Evolutionary conservation across 2,797 vertebrate genomes (phyloP).

Genomic region (Chloroceryle amazona): DNA sequence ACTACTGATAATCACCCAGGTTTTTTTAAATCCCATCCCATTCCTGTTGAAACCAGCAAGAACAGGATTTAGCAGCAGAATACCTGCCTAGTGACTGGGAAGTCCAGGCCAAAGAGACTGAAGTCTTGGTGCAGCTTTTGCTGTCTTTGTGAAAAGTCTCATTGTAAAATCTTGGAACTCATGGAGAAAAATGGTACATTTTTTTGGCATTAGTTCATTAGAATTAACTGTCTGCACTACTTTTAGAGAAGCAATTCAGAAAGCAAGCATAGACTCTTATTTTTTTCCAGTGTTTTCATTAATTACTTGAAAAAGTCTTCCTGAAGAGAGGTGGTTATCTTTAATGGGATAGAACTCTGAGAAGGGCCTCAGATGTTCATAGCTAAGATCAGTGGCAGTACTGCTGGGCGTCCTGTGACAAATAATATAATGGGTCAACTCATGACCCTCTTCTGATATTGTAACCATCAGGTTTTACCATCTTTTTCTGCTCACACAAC

Average conservation of each 20-base stretch:
- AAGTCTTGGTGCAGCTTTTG: background rate
- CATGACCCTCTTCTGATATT: background rate
- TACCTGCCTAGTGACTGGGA: background rate
- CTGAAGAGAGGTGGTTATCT: background rate
- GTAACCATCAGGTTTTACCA: background rate
- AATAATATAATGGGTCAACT: background rate
- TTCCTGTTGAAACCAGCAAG: background rate
- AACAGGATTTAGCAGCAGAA: background rate
- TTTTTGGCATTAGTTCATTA: background rate
- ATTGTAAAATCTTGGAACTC: background rate
- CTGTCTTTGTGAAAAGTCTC: background rate
- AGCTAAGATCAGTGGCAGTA: background rate
- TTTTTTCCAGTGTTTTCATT: background rate
- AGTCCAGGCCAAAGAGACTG: background rate
- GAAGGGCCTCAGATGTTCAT: background rate
- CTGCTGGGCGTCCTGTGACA: background rate
- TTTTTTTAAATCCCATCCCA: background rate
- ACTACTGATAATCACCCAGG: background rate
- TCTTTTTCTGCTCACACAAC: background rate
- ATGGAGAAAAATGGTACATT: background rate
- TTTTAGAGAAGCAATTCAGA: background rate
- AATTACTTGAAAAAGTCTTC: background rate
- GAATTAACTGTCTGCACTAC: background rate
- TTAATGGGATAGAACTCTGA: background rate
- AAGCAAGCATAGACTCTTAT: background rate